These are phyloP conservation scores for Ceyx margarethae DNA, from an alignment of 2,113 vertebrate species.

Conservation along the genomic window DNA sequence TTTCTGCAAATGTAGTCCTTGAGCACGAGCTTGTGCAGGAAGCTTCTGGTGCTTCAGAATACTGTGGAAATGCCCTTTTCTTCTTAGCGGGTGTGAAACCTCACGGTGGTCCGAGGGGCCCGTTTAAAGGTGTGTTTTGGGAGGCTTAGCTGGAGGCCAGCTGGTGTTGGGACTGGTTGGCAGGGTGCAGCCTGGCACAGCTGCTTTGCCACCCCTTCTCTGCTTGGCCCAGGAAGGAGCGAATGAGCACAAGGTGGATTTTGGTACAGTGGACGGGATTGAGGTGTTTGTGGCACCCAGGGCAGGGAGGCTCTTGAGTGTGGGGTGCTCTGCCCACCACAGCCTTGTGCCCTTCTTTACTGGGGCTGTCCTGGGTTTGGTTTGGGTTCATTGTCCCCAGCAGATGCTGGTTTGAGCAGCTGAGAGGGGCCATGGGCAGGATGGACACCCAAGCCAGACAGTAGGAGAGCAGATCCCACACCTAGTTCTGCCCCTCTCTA, in stretches of 20 bases:
- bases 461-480: too few species aligned
- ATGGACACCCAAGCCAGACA: too few species aligned
- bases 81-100: background rate
- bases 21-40: background rate
- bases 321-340: rapidly evolving
- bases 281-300: background rate
- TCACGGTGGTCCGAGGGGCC: background rate
- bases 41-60: background rate
- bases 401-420: too few species aligned
- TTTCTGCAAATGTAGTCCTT: background rate
- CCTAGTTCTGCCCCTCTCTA: too few species aligned
- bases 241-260: background rate
- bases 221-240: background rate
- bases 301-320: rapidly evolving
- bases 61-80: rapidly evolving
- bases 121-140: too few species aligned
- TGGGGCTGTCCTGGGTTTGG: background rate
- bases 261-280: rapidly evolving
- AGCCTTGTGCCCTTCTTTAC: rapidly evolving
- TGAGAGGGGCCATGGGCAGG: too few species aligned
- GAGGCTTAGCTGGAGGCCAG: background rate
- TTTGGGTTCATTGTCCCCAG: too few species aligned
- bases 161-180: background rate
- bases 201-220: background rate
- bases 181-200: too few species aligned